phyloP scores from a whole-genome alignment of 2,888 invertebrate genomes.

The Heteromyza rotundicornis region DNA sequence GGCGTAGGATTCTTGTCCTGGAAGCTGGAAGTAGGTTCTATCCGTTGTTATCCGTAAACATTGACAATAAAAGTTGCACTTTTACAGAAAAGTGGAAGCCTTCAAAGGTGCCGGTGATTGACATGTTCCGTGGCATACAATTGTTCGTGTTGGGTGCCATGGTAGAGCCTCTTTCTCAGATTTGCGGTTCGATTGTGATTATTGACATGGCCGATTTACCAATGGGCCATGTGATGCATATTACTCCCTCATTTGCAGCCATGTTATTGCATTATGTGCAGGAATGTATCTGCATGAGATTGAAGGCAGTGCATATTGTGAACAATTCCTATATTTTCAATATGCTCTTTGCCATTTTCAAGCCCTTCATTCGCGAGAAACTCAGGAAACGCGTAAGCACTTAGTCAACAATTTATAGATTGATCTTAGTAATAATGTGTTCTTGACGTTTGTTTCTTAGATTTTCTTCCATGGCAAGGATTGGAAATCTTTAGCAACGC shows the following conservation, averaged over 20 bases:
- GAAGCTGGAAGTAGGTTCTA: constrained; percentile 72
- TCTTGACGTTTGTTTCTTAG: constrained; percentile 51
- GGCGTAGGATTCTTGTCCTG: constrained; percentile 72
- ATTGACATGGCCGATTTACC: constrained; percentile 79
- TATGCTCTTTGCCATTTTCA: constrained; percentile 83
- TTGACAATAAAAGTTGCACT: not conserved
- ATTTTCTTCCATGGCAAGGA: constrained; percentile 78
- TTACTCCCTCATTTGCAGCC: constrained; percentile 79
- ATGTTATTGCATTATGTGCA: constrained; percentile 76
- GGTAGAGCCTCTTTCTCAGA: constrained; percentile 80
- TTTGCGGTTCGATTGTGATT: constrained; percentile 76
- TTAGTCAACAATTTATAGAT: not conserved
- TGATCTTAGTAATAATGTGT: no score
- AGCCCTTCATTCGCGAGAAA: constrained; percentile 87
- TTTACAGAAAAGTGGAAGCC: constrained; percentile 77
- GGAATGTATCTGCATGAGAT: constrained; percentile 80
- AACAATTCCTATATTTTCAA: constrained; percentile 88
- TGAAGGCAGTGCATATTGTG: constrained; percentile 87
- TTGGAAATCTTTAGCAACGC: constrained; percentile 67
- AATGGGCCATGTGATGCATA: constrained; percentile 75
- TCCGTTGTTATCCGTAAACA: not conserved
- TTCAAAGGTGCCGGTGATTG: constrained; percentile 69
- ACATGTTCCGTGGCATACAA: constrained; percentile 75
- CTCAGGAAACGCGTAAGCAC: constrained; percentile 73
- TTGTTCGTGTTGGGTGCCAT: constrained; percentile 76